Percentiles rank a stretch among this genome's conserved stretches.
phyloP scores from a whole-genome alignment of 1,140 invertebrate species.

The Drosophila orena region DNA sequence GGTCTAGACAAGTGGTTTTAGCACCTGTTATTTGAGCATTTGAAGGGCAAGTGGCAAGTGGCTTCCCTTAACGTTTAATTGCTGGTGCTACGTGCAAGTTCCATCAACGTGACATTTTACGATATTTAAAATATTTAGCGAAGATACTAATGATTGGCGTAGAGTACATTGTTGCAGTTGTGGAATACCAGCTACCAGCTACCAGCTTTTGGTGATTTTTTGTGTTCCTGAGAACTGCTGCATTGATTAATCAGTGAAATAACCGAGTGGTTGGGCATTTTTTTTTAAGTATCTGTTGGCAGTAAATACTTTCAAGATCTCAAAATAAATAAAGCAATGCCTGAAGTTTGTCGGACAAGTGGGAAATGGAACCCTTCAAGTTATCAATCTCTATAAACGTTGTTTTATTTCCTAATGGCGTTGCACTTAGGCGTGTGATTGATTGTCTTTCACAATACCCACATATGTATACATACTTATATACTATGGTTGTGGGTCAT shows the following conservation, averaged over 20 bases:
- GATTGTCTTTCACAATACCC: slow-evolving; percentile 49
- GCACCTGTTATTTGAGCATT: slow-evolving; percentile 30
- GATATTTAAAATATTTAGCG: slow-evolving; percentile 32
- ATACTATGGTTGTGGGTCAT: slow-evolving; percentile 17
- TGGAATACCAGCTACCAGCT: not conserved
- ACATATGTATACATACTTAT: not conserved
- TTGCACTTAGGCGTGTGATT: slow-evolving; percentile 59
- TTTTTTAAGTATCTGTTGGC: not conserved
- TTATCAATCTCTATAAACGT: slow-evolving; percentile 63
- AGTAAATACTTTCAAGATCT: not conserved
- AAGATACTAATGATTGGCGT: slow-evolving; percentile 2
- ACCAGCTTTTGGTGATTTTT: no score
- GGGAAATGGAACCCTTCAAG: slow-evolving; percentile 19
- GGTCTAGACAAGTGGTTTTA: slow-evolving; percentile 20
- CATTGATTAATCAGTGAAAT: not conserved
- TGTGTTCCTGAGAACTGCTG: no score
- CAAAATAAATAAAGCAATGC: not conserved
- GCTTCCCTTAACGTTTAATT: not conserved
- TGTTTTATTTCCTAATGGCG: slow-evolving; percentile 51
- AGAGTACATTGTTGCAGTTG: not conserved
- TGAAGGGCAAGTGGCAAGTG: slow-evolving; percentile 29
- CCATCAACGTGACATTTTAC: slow-evolving; percentile 69
- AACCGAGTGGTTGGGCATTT: not conserved
- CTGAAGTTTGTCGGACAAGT: slow-evolving; percentile 4
- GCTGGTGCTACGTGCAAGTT: slow-evolving; percentile 45